Evolutionary conservation across 2,888 invertebrate species (phyloP).

Genomic region (Cerastis leucographa): DNA sequence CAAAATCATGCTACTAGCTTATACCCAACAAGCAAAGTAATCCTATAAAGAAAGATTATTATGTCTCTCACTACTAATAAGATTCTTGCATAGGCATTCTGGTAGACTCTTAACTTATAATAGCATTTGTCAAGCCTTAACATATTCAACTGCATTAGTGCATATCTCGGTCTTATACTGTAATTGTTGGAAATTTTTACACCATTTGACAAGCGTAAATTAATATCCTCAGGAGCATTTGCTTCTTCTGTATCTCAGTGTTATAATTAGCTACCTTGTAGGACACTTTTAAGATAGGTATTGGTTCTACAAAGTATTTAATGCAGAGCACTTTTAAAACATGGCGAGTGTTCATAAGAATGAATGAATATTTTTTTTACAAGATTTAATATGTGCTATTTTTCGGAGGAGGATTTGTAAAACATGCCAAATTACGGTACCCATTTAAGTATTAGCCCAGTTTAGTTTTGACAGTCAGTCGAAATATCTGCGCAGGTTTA

Average conservation of each 20-base stretch:
- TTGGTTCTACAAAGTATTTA: neutral
- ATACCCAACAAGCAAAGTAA: neutral
- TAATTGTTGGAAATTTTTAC: no score
- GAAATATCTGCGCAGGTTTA: no score
- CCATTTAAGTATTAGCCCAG: no score
- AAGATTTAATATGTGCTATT: no score
- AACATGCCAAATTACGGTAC: no score
- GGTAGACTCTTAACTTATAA: slow-evolving; percentile 3
- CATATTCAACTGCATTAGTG: neutral
- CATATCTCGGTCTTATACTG: neutral
- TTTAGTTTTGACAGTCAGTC: no score
- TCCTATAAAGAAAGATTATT: slow-evolving; percentile 10
- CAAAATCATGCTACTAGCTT: neutral
- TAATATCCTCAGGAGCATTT: slow-evolving; percentile 9
- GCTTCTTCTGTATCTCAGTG: neutral
- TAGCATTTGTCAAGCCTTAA: slow-evolving; percentile 10
- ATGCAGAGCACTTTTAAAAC: neutral
- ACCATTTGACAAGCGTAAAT: slow-evolving; percentile 6
- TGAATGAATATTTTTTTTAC: no score
- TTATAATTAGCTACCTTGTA: slow-evolving; percentile 2
- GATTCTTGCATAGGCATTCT: slow-evolving; percentile 8
- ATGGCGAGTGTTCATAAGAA: no score
- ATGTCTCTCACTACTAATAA: slow-evolving; percentile 10
- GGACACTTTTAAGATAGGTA: neutral
- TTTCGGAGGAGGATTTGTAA: no score